Evolutionary conservation across 2,797 vertebrate species (phyloP).

Genomic region (Mallotus villosus): DNA sequence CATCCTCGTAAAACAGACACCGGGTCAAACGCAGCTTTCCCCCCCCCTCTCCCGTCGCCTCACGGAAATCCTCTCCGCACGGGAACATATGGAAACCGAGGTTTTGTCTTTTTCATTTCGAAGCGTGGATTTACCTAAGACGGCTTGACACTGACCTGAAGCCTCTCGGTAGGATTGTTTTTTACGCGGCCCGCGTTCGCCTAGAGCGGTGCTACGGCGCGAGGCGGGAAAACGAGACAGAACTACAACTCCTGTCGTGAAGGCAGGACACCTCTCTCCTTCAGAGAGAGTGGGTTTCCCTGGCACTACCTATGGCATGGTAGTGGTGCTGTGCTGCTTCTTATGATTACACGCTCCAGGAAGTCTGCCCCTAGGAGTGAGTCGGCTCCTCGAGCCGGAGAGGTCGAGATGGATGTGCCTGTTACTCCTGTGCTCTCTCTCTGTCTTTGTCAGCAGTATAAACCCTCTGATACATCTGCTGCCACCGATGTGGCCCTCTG

Average conservation of each 20-base stretch:
- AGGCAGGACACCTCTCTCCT: no score
- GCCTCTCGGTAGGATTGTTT: no score
- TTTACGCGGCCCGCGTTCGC: no score
- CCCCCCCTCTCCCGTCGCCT: no score
- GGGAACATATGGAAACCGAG: not conserved
- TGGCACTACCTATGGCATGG: conserved; percentile 24
- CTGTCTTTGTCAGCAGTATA: conserved; percentile 59
- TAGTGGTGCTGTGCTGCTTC: conserved; percentile 33
- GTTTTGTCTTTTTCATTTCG: not conserved
- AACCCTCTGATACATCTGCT: conserved; percentile 56
- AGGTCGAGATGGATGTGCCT: conserved; percentile 47
- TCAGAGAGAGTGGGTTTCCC: no score
- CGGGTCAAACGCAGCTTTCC: no score
- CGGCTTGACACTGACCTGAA: no score
- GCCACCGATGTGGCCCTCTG: conserved; percentile 50
- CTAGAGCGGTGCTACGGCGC: not conserved
- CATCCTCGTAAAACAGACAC: no score
- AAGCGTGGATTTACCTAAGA: not conserved
- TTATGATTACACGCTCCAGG: conserved; percentile 44
- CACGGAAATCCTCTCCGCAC: not conserved
- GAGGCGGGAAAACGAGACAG: no score
- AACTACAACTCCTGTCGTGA: no score
- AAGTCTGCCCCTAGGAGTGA: conserved; percentile 28
- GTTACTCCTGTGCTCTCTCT: conserved; percentile 37
- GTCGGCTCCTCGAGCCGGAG: conserved; percentile 40